Evolutionary conservation across 2,888 invertebrate genomes (phyloP).

Genomic region (Drosophila anceps): DNA sequence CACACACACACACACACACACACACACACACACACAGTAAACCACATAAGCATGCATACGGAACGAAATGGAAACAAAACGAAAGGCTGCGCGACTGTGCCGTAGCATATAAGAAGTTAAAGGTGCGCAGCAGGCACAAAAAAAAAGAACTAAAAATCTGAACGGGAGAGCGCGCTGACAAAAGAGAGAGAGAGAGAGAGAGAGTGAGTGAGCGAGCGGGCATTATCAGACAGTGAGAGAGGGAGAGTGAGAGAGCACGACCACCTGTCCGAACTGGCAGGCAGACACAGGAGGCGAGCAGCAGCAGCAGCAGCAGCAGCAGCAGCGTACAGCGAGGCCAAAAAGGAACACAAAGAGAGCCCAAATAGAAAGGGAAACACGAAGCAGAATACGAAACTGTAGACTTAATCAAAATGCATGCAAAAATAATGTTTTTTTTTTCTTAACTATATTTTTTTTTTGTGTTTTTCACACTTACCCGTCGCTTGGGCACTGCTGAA

Average conservation of each 20-base stretch:
- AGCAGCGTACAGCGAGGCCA: constrained; percentile 39
- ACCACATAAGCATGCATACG: constrained; percentile 16
- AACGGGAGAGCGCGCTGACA: constrained; percentile 23
- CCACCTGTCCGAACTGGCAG: constrained; percentile 68
- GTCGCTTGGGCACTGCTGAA: constrained; percentile 67
- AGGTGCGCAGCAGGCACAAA: constrained; percentile 37
- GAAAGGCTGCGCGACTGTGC: constrained; percentile 42
- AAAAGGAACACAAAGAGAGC: constrained; percentile 49
- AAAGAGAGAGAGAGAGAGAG: constrained; percentile 16
- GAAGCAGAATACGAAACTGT: constrained; percentile 53
- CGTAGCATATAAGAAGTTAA: constrained; percentile 36
- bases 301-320: constrained; percentile 19
- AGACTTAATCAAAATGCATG: constrained; percentile 56
- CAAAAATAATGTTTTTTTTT: constrained; percentile 31
- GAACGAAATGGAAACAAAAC: constrained; percentile 48
- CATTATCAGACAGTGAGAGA: constrained; percentile 11
- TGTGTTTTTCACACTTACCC: constrained; percentile 61
- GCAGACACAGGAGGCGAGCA: constrained; percentile 30
- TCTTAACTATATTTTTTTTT: constrained; percentile 19
- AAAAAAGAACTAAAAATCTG: constrained; percentile 38
- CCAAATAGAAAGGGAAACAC: constrained; percentile 64
- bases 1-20: constrained; percentile 25
- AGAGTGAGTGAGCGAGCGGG: constrained; percentile 8
- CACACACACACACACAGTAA: constrained; percentile 23
- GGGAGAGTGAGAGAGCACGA: constrained; percentile 40